Base-by-base conservation (phyloP, 2,113 vertebrate species). In the Cavia porcellus region DNA sequence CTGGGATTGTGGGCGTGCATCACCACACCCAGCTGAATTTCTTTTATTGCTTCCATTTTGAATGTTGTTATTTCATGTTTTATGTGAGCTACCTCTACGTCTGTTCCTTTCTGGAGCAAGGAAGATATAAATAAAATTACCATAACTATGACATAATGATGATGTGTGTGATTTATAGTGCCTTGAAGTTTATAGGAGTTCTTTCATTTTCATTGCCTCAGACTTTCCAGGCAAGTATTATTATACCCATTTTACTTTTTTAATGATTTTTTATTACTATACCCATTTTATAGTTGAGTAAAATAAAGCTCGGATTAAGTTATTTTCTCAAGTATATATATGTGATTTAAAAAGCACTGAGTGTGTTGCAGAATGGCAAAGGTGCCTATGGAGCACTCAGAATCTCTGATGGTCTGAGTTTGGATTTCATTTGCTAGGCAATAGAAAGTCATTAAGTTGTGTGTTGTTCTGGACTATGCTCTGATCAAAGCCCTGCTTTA, bases 271-370 rank as follows among this genome's bases (percentile, higher is more conserved):
- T 52, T 57, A 14, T 96, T 93, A 92, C 84, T 97, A 86, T 79
- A 66, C 96, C 96, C 95, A 96, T 92, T 97, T 97, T 97, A 95
- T 93, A 90, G 85, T 50, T 88, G 77, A 96, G 92, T 92, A 88
- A 96, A 93, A 92, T 66, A 82, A 96, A 95, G 59, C 6, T 52
- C 61, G 61, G 50, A 83, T 86, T 81, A 84, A 92, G 62, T 85
- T 85, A 92, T 42, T 93, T 61, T 82, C 62, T 45, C 12, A 66
- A 84, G 57, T 38, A 92, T 52, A 52, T 52, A 52, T 70, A 30
- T 57, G 50, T 93, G 68, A 72, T 94, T 84, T 66, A 68, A 55
- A 81, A 89, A 94, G 70, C 72, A 77, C 45, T 50, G 2, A 83
- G 55, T 11, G 2, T 61, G 47, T 62, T 84, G 84, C 32, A 42